Conservation (phyloP, 2,797 vertebrate species). For the Mareca penelope region DNA sequence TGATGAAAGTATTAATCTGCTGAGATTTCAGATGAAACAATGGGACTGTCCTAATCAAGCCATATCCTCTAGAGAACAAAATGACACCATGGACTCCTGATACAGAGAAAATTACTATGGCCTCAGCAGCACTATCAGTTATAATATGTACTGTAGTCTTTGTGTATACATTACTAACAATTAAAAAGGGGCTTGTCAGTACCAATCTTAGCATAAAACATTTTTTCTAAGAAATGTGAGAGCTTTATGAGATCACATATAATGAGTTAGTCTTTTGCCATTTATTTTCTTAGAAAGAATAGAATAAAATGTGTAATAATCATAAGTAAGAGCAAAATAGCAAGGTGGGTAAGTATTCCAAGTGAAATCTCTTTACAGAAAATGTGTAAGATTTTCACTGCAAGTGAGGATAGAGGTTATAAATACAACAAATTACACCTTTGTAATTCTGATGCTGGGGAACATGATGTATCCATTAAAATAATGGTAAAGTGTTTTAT, state of each 20-base stretch:
- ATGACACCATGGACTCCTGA: neutral
- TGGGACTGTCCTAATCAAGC: conserved; percentile 33
- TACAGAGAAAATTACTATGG: conserved; percentile 5
- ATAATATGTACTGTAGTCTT: neutral
- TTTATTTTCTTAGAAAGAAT: conserved; percentile 55
- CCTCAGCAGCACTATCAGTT: neutral
- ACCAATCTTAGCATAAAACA: conserved; percentile 26
- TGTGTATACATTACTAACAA: conserved; percentile 38
- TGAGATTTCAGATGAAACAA: conserved; percentile 64
- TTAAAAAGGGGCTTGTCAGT: conserved; percentile 59
- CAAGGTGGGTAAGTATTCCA: conserved; percentile 45
- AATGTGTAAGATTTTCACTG: conserved; percentile 2
- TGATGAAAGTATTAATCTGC: conserved; percentile 66
- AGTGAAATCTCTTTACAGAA: conserved; percentile 35
- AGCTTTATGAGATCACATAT: conserved; percentile 36
- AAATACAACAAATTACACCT: conserved; percentile 40
- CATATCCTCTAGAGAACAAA: conserved; percentile 11
- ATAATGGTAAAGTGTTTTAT: conserved; percentile 5
- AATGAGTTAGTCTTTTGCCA: conserved; percentile 61
- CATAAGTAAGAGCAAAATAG: conserved; percentile 61
- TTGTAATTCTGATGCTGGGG: conserved; percentile 36
- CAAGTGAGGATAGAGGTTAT: conserved; percentile 29
- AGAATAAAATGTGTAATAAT: conserved; percentile 55
- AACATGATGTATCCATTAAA: conserved; percentile 39
- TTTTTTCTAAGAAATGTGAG: conserved; percentile 43